phyloP scores from a whole-genome alignment of 2,113 vertebrate genomes.

The Notothenia coriiceps region DNA sequence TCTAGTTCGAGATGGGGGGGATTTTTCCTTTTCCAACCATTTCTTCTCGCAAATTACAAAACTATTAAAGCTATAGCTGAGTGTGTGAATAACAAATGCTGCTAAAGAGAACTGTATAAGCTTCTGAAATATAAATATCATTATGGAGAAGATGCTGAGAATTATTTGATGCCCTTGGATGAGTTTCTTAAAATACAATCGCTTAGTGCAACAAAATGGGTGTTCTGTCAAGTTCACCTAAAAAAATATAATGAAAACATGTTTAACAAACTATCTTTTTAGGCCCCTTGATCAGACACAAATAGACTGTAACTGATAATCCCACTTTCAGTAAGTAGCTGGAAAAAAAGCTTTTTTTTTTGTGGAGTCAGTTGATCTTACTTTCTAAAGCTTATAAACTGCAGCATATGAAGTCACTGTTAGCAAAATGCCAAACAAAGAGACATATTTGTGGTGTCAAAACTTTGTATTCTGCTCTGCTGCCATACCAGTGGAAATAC shows the following conservation, averaged over 20 bases:
- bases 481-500: constrained; percentile 62
- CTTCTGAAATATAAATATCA: constrained; percentile 26
- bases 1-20: constrained; percentile 31
- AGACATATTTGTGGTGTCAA: constrained; percentile 52
- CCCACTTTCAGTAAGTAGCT: constrained; percentile 8
- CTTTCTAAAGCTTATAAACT: constrained; percentile 2
- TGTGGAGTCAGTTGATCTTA: constrained; percentile 5
- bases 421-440: constrained; percentile 32
- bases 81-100: constrained; percentile 2
- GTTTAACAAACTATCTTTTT: background rate
- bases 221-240: background rate
- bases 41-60: constrained; percentile 27
- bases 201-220: background rate
- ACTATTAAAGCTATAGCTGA: background rate
- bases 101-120: background rate
- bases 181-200: constrained; percentile 11
- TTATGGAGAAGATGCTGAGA: constrained; percentile 12
- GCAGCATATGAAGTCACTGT: constrained; percentile 14
- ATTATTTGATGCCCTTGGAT: constrained; percentile 9
- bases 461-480: constrained; percentile 37
- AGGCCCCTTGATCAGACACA: constrained; percentile 7
- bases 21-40: constrained; percentile 20
- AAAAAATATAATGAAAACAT: background rate
- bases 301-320: constrained; percentile 13
- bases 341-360: background rate